Conservation (phyloP, 2,888 invertebrate genomes). For the Temnothorax unifasciatus region DNA sequence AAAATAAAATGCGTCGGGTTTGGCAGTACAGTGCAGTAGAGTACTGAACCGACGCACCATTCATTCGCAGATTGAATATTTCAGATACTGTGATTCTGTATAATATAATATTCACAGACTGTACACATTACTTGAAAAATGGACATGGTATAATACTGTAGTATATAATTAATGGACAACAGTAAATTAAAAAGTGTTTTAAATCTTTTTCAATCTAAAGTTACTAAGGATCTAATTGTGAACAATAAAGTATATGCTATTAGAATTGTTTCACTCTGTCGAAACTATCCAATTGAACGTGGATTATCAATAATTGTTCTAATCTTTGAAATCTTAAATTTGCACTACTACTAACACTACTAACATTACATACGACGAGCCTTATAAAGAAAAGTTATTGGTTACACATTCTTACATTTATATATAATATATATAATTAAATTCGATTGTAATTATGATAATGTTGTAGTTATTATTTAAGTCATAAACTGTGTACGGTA, state of each 20-base stretch:
- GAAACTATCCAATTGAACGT: slow-evolving; percentile 62
- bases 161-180: not conserved
- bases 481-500: not conserved
- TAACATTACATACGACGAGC: not conserved
- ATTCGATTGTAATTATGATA: not conserved
- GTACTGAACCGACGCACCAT: slow-evolving; percentile 29
- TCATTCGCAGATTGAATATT: slow-evolving; percentile 28
- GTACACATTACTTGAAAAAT: not conserved
- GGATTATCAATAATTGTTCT: slow-evolving; percentile 30
- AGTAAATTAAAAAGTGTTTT: slow-evolving; percentile 1
- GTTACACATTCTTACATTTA: not conserved
- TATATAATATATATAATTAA: not conserved
- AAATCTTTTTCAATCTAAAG: slow-evolving; percentile 59
- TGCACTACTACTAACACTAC: not conserved
- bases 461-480: no score
- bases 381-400: not conserved
- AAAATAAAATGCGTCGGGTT: slow-evolving; percentile 83
- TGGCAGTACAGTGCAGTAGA: slow-evolving; percentile 76
- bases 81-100: not conserved
- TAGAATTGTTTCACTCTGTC: slow-evolving; percentile 70
- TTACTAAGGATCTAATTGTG: slow-evolving; percentile 66
- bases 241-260: not conserved
- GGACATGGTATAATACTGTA: no score
- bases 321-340: not conserved
- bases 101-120: not conserved